Evolutionary conservation across 2,113 vertebrate species (phyloP).

Genomic region (Furnarius figulus): DNA sequence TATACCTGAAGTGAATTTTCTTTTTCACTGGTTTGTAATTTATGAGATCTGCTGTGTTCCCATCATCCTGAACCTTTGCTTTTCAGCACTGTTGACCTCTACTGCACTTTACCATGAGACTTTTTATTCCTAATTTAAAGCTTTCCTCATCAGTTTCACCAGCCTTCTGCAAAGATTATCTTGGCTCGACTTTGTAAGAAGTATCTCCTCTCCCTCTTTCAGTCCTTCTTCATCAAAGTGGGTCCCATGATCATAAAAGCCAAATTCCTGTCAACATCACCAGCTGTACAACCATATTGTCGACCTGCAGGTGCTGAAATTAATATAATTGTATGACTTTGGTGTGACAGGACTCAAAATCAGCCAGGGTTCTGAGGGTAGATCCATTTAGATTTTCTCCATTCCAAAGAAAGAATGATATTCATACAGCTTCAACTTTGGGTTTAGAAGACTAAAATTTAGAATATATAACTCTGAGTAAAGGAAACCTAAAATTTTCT

Average conservation of each 20-base stretch:
- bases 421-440: neutral
- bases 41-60: neutral
- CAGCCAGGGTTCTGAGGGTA: neutral
- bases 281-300: conserved; percentile 19
- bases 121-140: neutral
- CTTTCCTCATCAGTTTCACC: neutral
- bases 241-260: neutral
- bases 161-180: neutral
- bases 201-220: neutral
- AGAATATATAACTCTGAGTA: neutral
- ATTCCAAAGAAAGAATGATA: neutral
- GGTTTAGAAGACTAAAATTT: neutral
- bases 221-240: neutral
- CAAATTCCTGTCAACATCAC: neutral
- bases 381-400: neutral
- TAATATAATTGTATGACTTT: neutral
- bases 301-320: neutral
- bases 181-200: neutral
- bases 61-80: neutral
- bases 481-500: neutral
- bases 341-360: neutral
- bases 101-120: neutral
- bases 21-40: neutral
- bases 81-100: neutral
- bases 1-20: neutral